phyloP scores from a whole-genome alignment of 1,140 invertebrate genomes.

The Scaptomyza montana region DNA sequence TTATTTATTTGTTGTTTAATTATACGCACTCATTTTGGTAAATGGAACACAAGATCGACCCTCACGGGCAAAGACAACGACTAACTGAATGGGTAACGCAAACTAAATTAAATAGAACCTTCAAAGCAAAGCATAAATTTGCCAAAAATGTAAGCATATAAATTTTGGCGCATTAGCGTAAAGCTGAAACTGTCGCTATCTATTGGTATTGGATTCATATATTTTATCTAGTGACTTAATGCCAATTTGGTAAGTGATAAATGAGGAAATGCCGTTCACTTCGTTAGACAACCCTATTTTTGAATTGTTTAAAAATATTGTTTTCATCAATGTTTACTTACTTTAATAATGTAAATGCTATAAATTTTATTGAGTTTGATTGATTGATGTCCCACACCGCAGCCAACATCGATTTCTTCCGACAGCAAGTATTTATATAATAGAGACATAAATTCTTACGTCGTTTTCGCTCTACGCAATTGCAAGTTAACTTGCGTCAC shows the following conservation, averaged over 20 bases:
- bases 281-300: slow-evolving; percentile 2
- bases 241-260: slow-evolving; percentile 52
- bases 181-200: slow-evolving; percentile 53
- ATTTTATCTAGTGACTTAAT: slow-evolving; percentile 50
- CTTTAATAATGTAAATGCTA: neutral
- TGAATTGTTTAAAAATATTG: slow-evolving; percentile 32
- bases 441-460: too few species aligned
- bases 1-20: neutral
- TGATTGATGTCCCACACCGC: too few species aligned
- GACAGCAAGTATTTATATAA: too few species aligned
- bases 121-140: neutral
- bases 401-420: too few species aligned
- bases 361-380: too few species aligned
- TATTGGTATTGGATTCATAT: slow-evolving; percentile 47
- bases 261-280: slow-evolving; percentile 18
- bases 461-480: neutral
- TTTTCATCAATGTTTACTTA: neutral
- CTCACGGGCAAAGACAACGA: slow-evolving; percentile 6
- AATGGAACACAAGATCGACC: neutral
- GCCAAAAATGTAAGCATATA: slow-evolving; percentile 33
- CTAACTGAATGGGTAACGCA: slow-evolving; percentile 23
- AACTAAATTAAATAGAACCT: slow-evolving; percentile 38
- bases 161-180: slow-evolving; percentile 53
- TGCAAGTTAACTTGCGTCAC: neutral
- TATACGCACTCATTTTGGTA: slow-evolving; percentile 45